These are phyloP conservation scores for Cnemophilus loriae DNA, from an alignment of 2,113 vertebrate genomes.

Conservation along the genomic window DNA sequence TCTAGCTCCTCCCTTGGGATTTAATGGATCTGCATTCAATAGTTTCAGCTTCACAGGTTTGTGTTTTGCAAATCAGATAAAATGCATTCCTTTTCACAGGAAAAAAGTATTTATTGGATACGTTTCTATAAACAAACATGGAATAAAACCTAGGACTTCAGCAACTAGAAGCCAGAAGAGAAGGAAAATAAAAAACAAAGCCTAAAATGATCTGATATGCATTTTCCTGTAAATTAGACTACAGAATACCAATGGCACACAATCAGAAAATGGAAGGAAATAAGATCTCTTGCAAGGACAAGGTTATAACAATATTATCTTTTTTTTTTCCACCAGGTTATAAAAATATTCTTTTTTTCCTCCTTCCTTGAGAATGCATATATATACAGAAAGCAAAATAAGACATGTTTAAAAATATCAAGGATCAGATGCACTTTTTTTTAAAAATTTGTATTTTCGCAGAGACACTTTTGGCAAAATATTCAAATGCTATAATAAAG, in stretches of 20 bases:
- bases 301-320: background rate
- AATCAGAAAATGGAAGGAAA: background rate
- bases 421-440: slow-evolving; percentile 2
- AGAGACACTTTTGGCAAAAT: background rate
- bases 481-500: background rate
- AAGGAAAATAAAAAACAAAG: background rate
- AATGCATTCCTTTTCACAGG: background rate
- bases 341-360: background rate
- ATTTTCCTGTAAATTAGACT: background rate
- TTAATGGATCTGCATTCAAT: background rate
- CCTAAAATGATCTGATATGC: background rate
- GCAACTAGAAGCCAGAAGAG: background rate
- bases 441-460: too few species aligned
- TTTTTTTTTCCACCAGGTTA: background rate
- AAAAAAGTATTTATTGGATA: slow-evolving; percentile 8
- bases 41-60: background rate
- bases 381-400: background rate
- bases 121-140: slow-evolving; percentile 16
- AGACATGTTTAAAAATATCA: background rate
- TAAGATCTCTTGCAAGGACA: background rate
- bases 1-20: background rate
- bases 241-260: background rate
- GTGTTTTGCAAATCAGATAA: slow-evolving; percentile 10
- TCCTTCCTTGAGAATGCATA: background rate
- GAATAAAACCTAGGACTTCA: background rate